These are phyloP conservation scores for Sphinx pinastri DNA, from an alignment of 2,888 invertebrate genomes.

Conservation along the genomic window DNA sequence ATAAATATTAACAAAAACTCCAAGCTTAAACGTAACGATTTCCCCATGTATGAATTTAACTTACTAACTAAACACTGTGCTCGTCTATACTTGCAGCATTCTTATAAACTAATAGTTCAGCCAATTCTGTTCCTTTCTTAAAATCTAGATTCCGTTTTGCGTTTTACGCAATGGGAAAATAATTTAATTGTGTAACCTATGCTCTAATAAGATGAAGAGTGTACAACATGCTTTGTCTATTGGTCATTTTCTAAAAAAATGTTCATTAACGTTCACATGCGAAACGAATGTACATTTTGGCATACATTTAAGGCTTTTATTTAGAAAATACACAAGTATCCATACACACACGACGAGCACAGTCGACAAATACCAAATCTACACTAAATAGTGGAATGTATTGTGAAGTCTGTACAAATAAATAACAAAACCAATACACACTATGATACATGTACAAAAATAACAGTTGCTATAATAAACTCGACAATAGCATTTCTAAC, in stretches of 20 bases:
- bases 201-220: too few species aligned
- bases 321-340: not conserved
- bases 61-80: constrained; percentile 43
- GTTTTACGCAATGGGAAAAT: not conserved
- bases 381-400: constrained; percentile 62
- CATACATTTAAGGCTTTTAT: not conserved
- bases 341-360: constrained; percentile 29
- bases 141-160: not conserved
- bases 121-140: not conserved
- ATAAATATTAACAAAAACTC: constrained; percentile 78
- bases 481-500: constrained; percentile 3
- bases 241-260: not conserved
- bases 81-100: not conserved
- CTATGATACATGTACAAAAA: constrained; percentile 38
- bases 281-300: too few species aligned
- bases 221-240: too few species aligned
- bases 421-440: constrained; percentile 47
- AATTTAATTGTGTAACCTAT: too few species aligned
- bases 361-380: constrained; percentile 28
- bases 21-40: constrained; percentile 83
- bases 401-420: constrained; percentile 60
- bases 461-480: constrained; percentile 22
- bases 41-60: constrained; percentile 65
- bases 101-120: too few species aligned
- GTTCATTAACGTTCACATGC: too few species aligned